Conservation (phyloP, 2,797 vertebrate species). For the Anabacerthia variegaticeps region DNA sequence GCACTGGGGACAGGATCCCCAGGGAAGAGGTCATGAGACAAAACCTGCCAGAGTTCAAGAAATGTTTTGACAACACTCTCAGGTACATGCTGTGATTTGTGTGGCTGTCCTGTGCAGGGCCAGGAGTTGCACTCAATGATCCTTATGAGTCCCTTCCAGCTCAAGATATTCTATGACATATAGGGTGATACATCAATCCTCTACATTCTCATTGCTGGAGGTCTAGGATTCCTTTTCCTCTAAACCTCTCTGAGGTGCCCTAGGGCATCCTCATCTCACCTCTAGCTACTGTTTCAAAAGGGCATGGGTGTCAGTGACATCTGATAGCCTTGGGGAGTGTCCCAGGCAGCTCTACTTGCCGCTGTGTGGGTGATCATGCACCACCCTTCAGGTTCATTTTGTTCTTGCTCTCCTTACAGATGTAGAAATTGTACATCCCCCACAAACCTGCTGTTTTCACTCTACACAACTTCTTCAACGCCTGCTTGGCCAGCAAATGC, state of each 20-base stretch:
- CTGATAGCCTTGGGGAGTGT: neutral
- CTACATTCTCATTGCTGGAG: neutral
- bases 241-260: neutral
- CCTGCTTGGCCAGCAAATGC: neutral
- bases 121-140: neutral
- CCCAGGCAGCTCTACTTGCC: neutral
- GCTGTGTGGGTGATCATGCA: fast-evolving
- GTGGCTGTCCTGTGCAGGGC: neutral
- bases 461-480: neutral
- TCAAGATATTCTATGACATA: neutral
- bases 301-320: fast-evolving
- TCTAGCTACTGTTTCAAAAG: neutral
- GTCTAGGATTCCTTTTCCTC: neutral
- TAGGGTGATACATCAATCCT: neutral
- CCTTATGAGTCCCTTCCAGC: neutral
- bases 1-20: neutral
- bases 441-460: neutral
- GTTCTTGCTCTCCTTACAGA: neutral
- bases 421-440: neutral
- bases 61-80: neutral
- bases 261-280: neutral
- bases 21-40: too few relatives aligned
- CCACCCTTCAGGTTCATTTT: neutral
- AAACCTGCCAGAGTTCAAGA: neutral
- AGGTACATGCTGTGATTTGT: neutral